A percentile compares a stretch with the other conserved stretches of the same genome.
These are phyloP conservation scores for Caranx ignobilis DNA, from an alignment of 2,113 vertebrate species.

Conservation along the genomic window DNA sequence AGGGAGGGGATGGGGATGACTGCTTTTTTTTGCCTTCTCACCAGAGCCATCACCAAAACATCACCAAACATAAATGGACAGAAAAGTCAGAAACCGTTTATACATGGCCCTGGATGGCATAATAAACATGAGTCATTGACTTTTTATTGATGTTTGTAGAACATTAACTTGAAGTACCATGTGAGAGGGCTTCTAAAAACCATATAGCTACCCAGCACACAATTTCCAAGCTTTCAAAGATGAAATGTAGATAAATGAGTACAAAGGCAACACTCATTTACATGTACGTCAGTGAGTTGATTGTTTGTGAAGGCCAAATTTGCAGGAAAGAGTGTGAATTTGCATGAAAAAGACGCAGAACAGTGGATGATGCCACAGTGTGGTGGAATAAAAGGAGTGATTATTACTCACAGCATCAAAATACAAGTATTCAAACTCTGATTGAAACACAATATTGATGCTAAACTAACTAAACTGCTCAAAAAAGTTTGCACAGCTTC, in stretches of 20 bases:
- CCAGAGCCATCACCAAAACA: constrained; percentile 64
- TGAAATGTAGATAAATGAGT: neutral
- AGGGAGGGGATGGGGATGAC: constrained; percentile 34
- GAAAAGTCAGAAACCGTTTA: constrained; percentile 27
- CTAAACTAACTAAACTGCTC: neutral
- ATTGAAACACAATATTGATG: too few species aligned
- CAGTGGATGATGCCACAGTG: neutral
- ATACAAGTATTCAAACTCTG: neutral
- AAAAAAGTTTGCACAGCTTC: neutral
- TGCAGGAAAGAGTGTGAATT: neutral
- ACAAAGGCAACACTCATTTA: neutral
- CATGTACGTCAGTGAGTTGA: neutral
- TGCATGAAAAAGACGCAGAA: neutral
- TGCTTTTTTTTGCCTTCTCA: constrained; percentile 50
- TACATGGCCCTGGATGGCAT: neutral
- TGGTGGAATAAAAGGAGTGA: neutral
- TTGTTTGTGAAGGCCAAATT: neutral
- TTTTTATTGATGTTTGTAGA: constrained; percentile 22
- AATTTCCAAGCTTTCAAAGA: neutral
- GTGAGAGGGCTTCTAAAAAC: neutral
- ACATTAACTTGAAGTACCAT: constrained; percentile 8
- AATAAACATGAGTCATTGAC: neutral
- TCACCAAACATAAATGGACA: constrained; percentile 44
- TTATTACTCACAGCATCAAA: neutral
- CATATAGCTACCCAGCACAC: neutral